phyloP scores from a whole-genome alignment of 2,888 invertebrate genomes.

The Polydrusus cervinus region DNA sequence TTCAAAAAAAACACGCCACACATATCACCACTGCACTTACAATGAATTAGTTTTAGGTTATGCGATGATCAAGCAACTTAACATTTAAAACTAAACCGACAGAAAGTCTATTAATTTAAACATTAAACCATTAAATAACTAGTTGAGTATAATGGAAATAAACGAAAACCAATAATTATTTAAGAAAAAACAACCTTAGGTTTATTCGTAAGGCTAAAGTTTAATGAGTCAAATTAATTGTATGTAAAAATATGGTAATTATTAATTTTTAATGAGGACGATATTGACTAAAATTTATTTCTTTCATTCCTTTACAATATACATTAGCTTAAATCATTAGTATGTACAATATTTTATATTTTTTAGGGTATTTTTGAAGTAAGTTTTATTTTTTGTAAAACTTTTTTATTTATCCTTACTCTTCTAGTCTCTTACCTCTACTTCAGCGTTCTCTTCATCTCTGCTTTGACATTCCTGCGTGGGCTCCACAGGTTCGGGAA shows the following conservation, averaged over 20 bases:
- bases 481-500: slow-evolving; percentile 12
- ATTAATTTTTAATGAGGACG: slow-evolving; percentile 14
- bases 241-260: slow-evolving; percentile 11
- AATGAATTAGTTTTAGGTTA: too few species aligned
- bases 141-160: background rate
- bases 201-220: slow-evolving; percentile 7
- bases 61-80: too few species aligned
- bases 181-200: slow-evolving; percentile 19
- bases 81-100: too few species aligned
- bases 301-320: too few species aligned
- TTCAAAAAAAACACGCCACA: too few species aligned
- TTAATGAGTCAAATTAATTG: slow-evolving; percentile 4
- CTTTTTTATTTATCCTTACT: too few species aligned
- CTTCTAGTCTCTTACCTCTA: slow-evolving; percentile 14
- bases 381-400: too few species aligned
- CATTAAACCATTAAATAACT: too few species aligned
- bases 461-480: slow-evolving; percentile 14
- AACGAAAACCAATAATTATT: background rate
- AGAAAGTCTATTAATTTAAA: too few species aligned
- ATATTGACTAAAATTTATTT: background rate
- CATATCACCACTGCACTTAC: too few species aligned
- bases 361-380: background rate
- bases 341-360: too few species aligned
- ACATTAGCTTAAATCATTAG: too few species aligned
- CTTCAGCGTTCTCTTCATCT: slow-evolving; percentile 24